Evolutionary conservation across 2,888 invertebrate species (phyloP).

Genomic region (Frankliniella fusca): DNA sequence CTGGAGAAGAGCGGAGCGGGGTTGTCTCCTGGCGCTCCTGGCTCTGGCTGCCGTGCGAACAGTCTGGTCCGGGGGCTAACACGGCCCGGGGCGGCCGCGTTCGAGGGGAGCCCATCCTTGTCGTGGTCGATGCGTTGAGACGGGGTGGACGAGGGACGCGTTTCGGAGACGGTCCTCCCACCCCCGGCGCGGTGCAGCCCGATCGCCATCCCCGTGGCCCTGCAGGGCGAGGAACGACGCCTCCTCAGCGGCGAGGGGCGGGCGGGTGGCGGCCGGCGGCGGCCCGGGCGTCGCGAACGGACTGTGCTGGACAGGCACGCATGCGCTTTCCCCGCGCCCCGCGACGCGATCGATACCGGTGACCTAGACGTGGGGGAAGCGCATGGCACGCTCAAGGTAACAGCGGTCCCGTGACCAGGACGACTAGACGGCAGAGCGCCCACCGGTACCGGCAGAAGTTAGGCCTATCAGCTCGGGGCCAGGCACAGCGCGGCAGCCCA

Average conservation of each 20-base stretch:
- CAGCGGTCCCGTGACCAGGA: background rate
- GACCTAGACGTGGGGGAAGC: background rate
- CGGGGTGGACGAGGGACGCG: background rate
- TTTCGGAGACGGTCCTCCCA: background rate
- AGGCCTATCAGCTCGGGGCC: no score
- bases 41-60: background rate
- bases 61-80: background rate
- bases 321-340: background rate
- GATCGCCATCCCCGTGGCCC: background rate
- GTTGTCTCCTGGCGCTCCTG: background rate
- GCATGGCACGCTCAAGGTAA: background rate
- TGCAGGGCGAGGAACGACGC: background rate
- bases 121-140: background rate
- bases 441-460: no score
- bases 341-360: background rate
- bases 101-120: background rate
- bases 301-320: background rate
- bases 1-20: background rate
- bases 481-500: no score
- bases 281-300: background rate
- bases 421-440: no score
- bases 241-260: background rate
- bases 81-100: background rate
- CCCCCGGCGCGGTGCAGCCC: background rate
- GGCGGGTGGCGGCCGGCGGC: background rate